phyloP scores from a whole-genome alignment of 2,113 vertebrate genomes.

The Ardeotis arabs region DNA sequence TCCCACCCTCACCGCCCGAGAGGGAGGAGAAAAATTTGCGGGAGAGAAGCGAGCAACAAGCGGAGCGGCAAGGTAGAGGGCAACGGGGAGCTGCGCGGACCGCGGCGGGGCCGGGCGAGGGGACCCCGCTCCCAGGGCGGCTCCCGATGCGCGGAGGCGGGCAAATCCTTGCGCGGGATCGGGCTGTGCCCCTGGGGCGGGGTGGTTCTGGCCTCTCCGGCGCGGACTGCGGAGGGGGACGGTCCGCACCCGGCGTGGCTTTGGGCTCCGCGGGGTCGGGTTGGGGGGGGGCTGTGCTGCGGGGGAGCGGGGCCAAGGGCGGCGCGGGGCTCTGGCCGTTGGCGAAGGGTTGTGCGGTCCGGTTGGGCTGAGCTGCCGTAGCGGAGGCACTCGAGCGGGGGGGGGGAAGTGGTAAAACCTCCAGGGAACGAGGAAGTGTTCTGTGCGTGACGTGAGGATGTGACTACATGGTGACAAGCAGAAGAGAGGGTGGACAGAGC shows the following conservation, averaged over 20 bases:
- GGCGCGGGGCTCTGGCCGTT: rapidly evolving
- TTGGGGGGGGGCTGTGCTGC: neutral
- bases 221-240: neutral
- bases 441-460: neutral
- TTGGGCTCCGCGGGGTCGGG: no score
- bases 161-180: neutral
- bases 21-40: constrained; percentile 2
- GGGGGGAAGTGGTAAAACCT: neutral
- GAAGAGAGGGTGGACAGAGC: neutral
- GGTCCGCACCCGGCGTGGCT: no score
- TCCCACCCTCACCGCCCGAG: constrained; percentile 5
- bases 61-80: neutral
- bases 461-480: neutral
- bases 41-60: neutral
- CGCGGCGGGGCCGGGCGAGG: neutral
- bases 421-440: neutral
- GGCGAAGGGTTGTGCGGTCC: no score
- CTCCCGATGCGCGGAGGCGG: neutral
- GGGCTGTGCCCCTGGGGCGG: neutral
- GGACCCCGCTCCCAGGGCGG: no score
- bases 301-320: neutral
- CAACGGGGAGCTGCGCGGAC: neutral
- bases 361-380: neutral
- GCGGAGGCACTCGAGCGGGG: neutral
- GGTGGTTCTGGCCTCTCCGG: neutral